Percentiles rank a stretch among this genome's conserved stretches.
Evolutionary conservation across 2,797 vertebrate species (phyloP).

Genomic region (Picus viridis): DNA sequence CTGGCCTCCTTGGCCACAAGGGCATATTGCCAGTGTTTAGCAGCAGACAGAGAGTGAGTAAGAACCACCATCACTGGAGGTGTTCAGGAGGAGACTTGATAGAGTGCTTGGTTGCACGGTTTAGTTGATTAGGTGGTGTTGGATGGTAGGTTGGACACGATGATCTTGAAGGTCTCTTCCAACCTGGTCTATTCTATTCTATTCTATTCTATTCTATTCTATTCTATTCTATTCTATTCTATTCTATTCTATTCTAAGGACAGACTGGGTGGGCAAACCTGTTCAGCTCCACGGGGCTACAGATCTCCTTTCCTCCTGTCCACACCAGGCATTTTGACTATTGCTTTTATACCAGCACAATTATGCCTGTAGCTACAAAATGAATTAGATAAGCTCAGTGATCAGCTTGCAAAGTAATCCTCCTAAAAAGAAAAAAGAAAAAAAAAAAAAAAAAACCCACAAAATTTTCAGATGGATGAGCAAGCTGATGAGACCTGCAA

Average conservation of each 20-base stretch:
- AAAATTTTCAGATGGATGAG: constrained; percentile 33
- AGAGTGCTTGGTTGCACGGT: too few species aligned
- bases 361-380: background rate
- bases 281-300: background rate
- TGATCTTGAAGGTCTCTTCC: too few species aligned
- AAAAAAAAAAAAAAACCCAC: background rate
- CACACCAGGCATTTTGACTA: background rate
- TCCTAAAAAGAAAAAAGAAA: background rate
- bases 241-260: background rate
- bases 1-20: too few species aligned
- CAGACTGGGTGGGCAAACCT: background rate
- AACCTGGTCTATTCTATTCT: too few species aligned
- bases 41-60: background rate
- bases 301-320: background rate
- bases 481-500: constrained; percentile 44
- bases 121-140: too few species aligned
- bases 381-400: constrained; percentile 1
- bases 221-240: too few species aligned
- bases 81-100: too few species aligned
- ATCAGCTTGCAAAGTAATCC: constrained; percentile 48
- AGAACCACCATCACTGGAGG: background rate
- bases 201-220: too few species aligned
- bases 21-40: background rate
- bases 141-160: too few species aligned
- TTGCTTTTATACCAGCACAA: background rate